phyloP scores from a whole-genome alignment of 2,888 invertebrate species.

The Nipponacmea schrenckii region DNA sequence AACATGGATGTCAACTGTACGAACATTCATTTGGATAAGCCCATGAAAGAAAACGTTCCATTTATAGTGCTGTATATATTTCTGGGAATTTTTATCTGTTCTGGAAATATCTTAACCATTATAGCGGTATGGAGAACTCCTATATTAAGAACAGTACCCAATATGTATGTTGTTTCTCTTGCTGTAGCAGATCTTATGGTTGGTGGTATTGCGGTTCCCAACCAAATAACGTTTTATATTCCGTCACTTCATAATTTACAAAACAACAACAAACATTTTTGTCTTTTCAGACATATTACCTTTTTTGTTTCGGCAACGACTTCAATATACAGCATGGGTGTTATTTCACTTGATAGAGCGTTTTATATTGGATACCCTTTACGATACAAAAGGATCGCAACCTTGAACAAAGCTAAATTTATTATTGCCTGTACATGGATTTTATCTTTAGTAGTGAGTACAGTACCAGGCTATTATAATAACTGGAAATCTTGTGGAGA shows the following conservation, averaged over 20 bases:
- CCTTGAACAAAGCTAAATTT: background rate
- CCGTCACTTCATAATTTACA: background rate
- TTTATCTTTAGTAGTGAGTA: background rate
- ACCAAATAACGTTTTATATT: slow-evolving; percentile 15
- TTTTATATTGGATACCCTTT: background rate
- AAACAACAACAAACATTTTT: slow-evolving; percentile 17
- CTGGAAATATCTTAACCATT: slow-evolving; percentile 17
- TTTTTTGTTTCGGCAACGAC: slow-evolving; percentile 13
- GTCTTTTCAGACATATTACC: slow-evolving; percentile 20
- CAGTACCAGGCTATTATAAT: slow-evolving; percentile 8
- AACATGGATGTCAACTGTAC: too few relatives aligned
- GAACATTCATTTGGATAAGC: too few relatives aligned
- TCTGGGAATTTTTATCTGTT: slow-evolving; percentile 1
- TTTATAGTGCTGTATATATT: slow-evolving; percentile 8
- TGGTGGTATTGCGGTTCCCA: slow-evolving; percentile 19
- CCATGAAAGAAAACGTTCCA: background rate
- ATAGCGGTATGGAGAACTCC: background rate
- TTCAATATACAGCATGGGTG: too few relatives aligned
- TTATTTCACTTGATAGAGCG: too few relatives aligned
- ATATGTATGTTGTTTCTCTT: slow-evolving; percentile 15
- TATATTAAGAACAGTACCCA: slow-evolving; percentile 12
- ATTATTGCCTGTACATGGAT: too few relatives aligned
- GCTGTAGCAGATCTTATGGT: slow-evolving; percentile 14
- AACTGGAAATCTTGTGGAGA: background rate
- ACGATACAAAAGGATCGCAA: background rate